Percentiles rank a stretch among this genome's conserved stretches.
These are phyloP conservation scores for Merluccius polli DNA, from an alignment of 2,797 vertebrate species.

Conservation along the genomic window DNA sequence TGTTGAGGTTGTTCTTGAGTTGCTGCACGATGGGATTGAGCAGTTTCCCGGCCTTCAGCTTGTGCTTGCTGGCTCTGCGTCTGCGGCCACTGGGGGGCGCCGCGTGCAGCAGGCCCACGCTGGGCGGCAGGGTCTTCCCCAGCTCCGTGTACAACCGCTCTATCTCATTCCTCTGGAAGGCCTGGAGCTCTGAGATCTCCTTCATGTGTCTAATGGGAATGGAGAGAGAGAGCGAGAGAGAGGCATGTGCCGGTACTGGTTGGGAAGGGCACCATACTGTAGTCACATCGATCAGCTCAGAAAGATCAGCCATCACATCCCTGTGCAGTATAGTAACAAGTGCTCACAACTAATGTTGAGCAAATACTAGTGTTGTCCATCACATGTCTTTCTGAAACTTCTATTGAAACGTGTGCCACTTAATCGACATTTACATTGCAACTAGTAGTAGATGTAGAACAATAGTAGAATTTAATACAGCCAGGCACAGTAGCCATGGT, in stretches of 20 bases:
- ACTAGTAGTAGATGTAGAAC: neutral
- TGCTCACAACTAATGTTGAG: neutral
- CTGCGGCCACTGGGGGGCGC: slow-evolving; percentile 87
- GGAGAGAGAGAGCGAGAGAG: neutral
- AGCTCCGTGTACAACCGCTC: slow-evolving; percentile 85
- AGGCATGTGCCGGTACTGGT: neutral
- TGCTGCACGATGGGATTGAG: slow-evolving; percentile 95
- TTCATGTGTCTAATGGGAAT: slow-evolving; percentile 85
- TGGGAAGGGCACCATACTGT: neutral
- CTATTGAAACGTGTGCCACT: neutral
- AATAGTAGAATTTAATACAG: neutral
- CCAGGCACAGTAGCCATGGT: neutral
- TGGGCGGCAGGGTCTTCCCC: slow-evolving; percentile 87
- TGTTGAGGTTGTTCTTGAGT: slow-evolving; percentile 85
- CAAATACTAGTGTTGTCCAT: neutral
- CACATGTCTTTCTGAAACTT: neutral
- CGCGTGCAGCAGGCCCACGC: slow-evolving; percentile 84
- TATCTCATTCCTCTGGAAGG: slow-evolving; percentile 91
- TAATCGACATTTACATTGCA: neutral
- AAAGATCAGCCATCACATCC: too few species aligned
- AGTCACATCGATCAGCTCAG: too few species aligned
- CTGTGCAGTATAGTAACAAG: neutral
- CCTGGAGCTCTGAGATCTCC: slow-evolving; percentile 95
- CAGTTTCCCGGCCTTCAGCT: slow-evolving; percentile 90
- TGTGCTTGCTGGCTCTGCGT: slow-evolving; percentile 90